Evolutionary conservation across 1,140 invertebrate genomes (phyloP).

Genomic region (Trypoxylus dichotomus): DNA sequence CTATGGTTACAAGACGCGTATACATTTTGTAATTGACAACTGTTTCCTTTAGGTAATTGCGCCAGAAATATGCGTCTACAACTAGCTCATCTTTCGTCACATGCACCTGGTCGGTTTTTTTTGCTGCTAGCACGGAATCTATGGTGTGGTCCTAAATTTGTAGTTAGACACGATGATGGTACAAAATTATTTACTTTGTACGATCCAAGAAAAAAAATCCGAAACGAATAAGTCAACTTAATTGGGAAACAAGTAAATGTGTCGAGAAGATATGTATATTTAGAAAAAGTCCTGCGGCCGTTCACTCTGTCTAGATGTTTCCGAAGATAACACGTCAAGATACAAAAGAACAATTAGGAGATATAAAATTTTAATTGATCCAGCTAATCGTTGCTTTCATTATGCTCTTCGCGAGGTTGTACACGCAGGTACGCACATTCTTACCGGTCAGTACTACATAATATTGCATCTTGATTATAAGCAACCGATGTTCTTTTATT

Average conservation of each 20-base stretch:
- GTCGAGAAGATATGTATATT: background rate
- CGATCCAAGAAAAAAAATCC: background rate
- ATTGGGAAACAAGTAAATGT: conserved; percentile 14
- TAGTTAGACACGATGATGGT: conserved; percentile 8
- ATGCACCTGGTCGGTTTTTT: background rate
- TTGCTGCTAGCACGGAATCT: background rate
- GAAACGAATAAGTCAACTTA: background rate
- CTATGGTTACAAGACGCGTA: background rate
- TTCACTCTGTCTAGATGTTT: background rate
- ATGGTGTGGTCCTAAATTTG: conserved; percentile 1
- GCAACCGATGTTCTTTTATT: background rate
- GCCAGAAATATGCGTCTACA: conserved; percentile 3
- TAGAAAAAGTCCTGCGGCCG: background rate
- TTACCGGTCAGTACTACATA: background rate
- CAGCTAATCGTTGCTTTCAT: background rate
- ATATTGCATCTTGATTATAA: conserved; percentile 12
- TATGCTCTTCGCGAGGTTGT: background rate
- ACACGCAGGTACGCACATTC: background rate
- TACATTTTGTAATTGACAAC: conserved; percentile 17
- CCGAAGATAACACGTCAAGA: background rate
- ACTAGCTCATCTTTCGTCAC: background rate
- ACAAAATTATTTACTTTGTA: conserved; percentile 8
- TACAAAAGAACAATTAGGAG: conserved; percentile 20
- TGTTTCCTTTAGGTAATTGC: conserved; percentile 19
- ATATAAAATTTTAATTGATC: conserved; percentile 25